phyloP scores from a whole-genome alignment of 2,113 vertebrate genomes.

The Cromileptes altivelis region DNA sequence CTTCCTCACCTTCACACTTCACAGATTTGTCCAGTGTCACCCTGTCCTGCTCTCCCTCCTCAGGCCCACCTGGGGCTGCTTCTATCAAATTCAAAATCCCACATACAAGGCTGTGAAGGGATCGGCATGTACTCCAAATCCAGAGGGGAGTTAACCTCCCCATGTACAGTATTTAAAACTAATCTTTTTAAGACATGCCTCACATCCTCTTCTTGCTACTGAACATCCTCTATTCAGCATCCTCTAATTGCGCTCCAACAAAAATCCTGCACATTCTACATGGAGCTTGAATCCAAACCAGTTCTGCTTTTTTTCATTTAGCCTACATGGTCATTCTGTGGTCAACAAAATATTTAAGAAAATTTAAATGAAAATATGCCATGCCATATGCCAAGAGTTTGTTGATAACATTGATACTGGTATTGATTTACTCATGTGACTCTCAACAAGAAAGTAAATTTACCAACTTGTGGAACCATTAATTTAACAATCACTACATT shows the following conservation, averaged over 20 bases:
- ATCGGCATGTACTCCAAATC: constrained; percentile 12
- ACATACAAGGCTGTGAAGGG: constrained; percentile 11
- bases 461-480: too few species aligned
- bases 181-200: constrained; percentile 10
- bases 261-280: background rate
- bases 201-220: background rate
- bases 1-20: constrained; percentile 47
- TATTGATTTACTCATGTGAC: background rate
- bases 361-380: background rate
- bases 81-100: constrained; percentile 15
- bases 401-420: background rate
- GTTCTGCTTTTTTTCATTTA: background rate
- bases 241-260: background rate
- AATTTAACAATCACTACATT: background rate
- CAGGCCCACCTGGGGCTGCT: background rate
- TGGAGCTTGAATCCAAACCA: background rate
- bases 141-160: background rate
- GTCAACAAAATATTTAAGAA: background rate
- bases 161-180: background rate
- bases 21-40: constrained; percentile 14
- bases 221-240: background rate
- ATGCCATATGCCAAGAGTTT: background rate
- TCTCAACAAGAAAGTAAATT: background rate
- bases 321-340: too few species aligned
- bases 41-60: background rate